These are phyloP conservation scores for Deroplatys truncata DNA, from an alignment of 2,888 invertebrate genomes.

Conservation along the genomic window DNA sequence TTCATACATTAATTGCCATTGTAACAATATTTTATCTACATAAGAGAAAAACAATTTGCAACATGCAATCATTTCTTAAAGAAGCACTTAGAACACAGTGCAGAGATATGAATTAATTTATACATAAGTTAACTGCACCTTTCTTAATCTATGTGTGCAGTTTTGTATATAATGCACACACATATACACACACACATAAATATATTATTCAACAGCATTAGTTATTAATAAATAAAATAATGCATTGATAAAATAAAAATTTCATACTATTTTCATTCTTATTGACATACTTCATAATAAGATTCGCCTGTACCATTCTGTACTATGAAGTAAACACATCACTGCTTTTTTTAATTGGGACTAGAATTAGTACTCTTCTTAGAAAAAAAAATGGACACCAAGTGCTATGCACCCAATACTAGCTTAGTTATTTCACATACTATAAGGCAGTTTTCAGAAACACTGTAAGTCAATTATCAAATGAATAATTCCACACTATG, in stretches of 20 bases:
- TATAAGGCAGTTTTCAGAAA: neutral
- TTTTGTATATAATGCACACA: neutral
- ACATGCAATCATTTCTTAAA: neutral
- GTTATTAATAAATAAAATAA: neutral
- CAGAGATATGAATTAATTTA: neutral
- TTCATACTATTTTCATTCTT: neutral
- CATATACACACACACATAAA: neutral
- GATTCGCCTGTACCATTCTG: neutral
- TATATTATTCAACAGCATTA: neutral
- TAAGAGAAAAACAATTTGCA: constrained; percentile 24
- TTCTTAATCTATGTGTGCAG: neutral
- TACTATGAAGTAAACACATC: neutral
- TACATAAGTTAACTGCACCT: neutral
- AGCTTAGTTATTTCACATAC: neutral
- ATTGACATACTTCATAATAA: neutral
- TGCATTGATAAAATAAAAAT: neutral
- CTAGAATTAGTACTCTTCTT: neutral
- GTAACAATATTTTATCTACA: neutral
- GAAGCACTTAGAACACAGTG: neutral
- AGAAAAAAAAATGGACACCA: neutral
- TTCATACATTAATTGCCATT: constrained; percentile 5
- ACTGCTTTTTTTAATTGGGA: neutral
- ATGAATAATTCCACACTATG: neutral
- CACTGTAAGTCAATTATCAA: neutral
- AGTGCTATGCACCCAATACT: neutral